Percentiles rank a stretch among this genome's conserved stretches.
phyloP scores from a whole-genome alignment of 2,797 vertebrate species.

The Cryptoblepharus egeriae region DNA sequence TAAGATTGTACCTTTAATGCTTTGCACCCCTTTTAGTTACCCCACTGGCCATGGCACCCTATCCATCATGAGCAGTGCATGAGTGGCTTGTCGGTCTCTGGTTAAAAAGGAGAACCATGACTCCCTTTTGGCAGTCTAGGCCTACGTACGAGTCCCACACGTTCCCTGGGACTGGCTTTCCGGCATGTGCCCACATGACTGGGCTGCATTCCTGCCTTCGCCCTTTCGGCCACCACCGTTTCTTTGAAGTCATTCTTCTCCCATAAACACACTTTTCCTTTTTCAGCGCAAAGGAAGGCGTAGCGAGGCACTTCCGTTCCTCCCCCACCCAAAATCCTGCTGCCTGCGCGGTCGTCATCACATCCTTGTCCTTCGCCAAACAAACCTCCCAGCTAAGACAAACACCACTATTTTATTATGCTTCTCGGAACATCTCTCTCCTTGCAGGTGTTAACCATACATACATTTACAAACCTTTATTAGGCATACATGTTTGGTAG shows the following conservation, averaged over 20 bases:
- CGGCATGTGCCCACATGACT: no score
- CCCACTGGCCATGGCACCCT: no score
- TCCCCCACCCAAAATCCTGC: neutral
- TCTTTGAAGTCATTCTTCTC: neutral
- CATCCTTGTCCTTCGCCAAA: neutral
- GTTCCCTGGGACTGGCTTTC: neutral
- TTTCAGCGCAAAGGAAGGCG: neutral
- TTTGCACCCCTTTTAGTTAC: no score
- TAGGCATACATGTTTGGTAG: no score
- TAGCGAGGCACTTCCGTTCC: neutral
- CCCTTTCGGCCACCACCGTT: neutral
- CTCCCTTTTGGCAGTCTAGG: no score
- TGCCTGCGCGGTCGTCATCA: no score
- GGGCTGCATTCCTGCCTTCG: neutral
- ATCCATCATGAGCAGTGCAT: no score
- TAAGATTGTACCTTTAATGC: no score
- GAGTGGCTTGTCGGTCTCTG: no score
- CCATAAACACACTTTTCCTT: neutral
- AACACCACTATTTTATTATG: neutral
- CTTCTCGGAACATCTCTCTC: neutral
- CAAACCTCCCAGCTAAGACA: slow-evolving; percentile 15
- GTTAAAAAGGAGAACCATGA: no score
- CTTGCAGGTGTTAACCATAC: neutral
- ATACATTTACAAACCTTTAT: no score
- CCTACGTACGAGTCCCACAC: no score